Conservation (phyloP, 1,140 invertebrate genomes). For the Drosophila tani region DNA sequence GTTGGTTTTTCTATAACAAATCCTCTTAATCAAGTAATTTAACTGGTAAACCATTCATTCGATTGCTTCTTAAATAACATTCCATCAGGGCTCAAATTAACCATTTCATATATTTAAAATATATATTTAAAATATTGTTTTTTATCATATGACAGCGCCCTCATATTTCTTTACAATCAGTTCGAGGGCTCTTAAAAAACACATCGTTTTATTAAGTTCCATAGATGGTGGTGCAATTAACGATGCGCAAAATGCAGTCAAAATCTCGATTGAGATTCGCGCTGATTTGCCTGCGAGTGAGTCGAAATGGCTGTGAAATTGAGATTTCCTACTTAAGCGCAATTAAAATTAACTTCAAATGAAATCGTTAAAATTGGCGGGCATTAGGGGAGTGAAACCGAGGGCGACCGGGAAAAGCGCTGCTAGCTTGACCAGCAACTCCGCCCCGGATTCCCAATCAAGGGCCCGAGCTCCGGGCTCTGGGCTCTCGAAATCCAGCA, state of each 20-base stretch:
- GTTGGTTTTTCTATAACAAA: not conserved
- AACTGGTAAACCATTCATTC: not conserved
- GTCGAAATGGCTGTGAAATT: slow-evolving; percentile 74
- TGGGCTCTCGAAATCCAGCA: not conserved
- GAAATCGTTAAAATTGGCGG: slow-evolving; percentile 48
- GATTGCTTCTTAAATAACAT: not conserved
- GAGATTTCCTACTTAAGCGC: slow-evolving; percentile 78
- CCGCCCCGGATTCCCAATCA: slow-evolving; percentile 20
- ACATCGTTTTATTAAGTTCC: not conserved
- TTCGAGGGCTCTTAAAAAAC: not conserved
- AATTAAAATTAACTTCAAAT: slow-evolving; percentile 80
- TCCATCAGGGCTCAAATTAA: not conserved
- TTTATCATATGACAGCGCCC: slow-evolving; percentile 1
- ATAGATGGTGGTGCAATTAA: slow-evolving; percentile 46
- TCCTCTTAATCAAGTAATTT: not conserved
- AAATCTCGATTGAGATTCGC: slow-evolving; percentile 56
- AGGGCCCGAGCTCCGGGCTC: not conserved
- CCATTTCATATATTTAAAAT: too few species aligned
- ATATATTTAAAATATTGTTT: not conserved
- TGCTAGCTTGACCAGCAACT: slow-evolving; percentile 42
- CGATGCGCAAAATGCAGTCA: slow-evolving; percentile 42
- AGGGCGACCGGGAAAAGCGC: slow-evolving; percentile 10
- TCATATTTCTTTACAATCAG: not conserved
- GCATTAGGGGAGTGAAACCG: slow-evolving; percentile 43
- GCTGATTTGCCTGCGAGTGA: slow-evolving; percentile 60